Percentiles rank a stretch among this genome's conserved stretches.
These are phyloP conservation scores for Xylota sylvarum DNA, from an alignment of 2,888 invertebrate species.

Conservation along the genomic window DNA sequence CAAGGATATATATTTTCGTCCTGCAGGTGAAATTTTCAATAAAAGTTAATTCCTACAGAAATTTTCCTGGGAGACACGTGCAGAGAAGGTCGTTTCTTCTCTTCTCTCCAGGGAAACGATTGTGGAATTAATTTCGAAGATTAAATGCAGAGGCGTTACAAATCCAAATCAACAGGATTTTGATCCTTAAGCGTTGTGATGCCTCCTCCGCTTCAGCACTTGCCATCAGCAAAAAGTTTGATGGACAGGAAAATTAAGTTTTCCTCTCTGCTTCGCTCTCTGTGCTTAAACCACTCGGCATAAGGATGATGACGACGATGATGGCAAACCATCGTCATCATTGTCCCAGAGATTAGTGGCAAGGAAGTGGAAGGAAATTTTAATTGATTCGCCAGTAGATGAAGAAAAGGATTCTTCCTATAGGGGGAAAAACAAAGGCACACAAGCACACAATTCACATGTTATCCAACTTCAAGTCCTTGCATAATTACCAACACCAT, in stretches of 20 bases:
- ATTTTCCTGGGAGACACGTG: conserved; percentile 2
- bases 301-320: background rate
- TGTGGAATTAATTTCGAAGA: conserved; percentile 56
- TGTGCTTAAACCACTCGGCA: background rate
- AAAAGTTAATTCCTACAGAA: conserved; percentile 41
- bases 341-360: conserved; percentile 33
- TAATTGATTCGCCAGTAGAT: conserved; percentile 46
- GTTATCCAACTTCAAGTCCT: conserved; percentile 42
- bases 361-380: conserved; percentile 32
- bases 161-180: conserved; percentile 42
- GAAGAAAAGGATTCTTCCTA: background rate
- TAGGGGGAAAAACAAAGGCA: background rate
- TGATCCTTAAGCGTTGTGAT: conserved; percentile 25
- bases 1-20: background rate
- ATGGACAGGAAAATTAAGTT: conserved; percentile 52
- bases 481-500: conserved; percentile 41
- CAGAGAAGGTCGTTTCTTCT: background rate
- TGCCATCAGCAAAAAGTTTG: conserved; percentile 21
- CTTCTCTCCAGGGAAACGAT: background rate
- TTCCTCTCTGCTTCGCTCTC: background rate
- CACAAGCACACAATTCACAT: conserved; percentile 66
- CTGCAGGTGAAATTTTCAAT: conserved; percentile 2
- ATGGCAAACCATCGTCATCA: background rate
- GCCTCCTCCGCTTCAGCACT: background rate
- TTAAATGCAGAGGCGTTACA: conserved; percentile 45